Percentiles rank a stretch among this genome's conserved stretches.
Evolutionary conservation across 2,797 vertebrate species (phyloP).

Genomic region (Ctenopoma multispine): DNA sequence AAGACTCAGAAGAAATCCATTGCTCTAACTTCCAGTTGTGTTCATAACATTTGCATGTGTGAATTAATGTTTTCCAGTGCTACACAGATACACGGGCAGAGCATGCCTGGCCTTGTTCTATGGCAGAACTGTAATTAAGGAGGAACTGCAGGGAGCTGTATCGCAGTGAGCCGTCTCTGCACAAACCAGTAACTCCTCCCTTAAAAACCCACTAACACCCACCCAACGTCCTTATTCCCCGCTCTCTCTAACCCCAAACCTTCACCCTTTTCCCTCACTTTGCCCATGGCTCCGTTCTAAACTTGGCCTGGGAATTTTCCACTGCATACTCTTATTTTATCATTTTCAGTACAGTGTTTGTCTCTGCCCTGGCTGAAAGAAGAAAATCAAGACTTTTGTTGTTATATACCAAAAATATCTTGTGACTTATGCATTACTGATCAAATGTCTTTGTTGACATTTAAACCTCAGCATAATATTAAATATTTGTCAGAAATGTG

Average conservation of each 20-base stretch:
- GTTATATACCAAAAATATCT: constrained; percentile 1
- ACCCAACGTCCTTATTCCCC: constrained; percentile 59
- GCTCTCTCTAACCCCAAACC: constrained; percentile 65
- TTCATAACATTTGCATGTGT: constrained; percentile 39
- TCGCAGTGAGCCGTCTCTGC: constrained; percentile 63
- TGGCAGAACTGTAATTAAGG: constrained; percentile 77
- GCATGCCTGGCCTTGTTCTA: constrained; percentile 79
- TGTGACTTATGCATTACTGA: not conserved
- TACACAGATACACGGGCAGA: constrained; percentile 30
- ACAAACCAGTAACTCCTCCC: constrained; percentile 78
- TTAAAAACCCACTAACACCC: constrained; percentile 74
- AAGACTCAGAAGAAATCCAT: constrained; percentile 49
- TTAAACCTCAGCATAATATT: not conserved
- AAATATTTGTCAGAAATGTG: not conserved
- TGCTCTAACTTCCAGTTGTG: constrained; percentile 60
- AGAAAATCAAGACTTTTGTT: constrained; percentile 4
- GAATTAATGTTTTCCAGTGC: constrained; percentile 40
- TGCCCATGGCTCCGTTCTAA: constrained; percentile 55
- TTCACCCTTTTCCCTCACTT: constrained; percentile 58
- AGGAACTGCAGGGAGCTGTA: constrained; percentile 70
- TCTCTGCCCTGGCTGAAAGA: constrained; percentile 20
- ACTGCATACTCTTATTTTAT: constrained; percentile 35
- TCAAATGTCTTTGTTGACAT: not conserved
- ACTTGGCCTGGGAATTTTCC: constrained; percentile 69
- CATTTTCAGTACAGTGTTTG: constrained; percentile 19